These are phyloP conservation scores for Drosophila silvestris DNA, from an alignment of 2,888 invertebrate species.

Conservation along the genomic window DNA sequence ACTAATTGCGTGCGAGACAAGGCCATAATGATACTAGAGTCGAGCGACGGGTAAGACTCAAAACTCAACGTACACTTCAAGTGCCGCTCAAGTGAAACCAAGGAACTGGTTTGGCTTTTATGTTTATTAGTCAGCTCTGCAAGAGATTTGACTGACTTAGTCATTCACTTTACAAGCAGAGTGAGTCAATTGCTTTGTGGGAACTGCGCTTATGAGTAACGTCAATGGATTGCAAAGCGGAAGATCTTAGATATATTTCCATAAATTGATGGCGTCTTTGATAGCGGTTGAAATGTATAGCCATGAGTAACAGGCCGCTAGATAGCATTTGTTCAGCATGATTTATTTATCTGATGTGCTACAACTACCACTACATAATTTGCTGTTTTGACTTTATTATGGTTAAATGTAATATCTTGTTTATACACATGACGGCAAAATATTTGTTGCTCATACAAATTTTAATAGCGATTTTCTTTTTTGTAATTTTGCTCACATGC, in stretches of 20 bases:
- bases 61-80: constrained; percentile 44
- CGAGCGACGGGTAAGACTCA: constrained; percentile 8
- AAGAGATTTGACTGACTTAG: constrained; percentile 55
- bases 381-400: neutral
- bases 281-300: constrained; percentile 1
- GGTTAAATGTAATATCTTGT: neutral
- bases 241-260: constrained; percentile 23
- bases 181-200: constrained; percentile 46
- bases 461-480: neutral
- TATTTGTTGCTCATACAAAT: neutral
- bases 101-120: constrained; percentile 43
- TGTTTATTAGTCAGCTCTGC: constrained; percentile 46
- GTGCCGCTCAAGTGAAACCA: constrained; percentile 53
- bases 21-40: constrained; percentile 46
- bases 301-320: constrained; percentile 24
- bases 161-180: constrained; percentile 40
- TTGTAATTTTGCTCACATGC: constrained; percentile 19
- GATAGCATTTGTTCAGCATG: neutral
- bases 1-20: constrained; percentile 74
- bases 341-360: neutral
- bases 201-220: constrained; percentile 52
- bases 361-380: neutral
- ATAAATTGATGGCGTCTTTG: constrained; percentile 2
- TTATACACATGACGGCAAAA: neutral
- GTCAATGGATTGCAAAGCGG: constrained; percentile 39